Conservation (phyloP, 2,888 invertebrate species). For the Thumatha senex region DNA sequence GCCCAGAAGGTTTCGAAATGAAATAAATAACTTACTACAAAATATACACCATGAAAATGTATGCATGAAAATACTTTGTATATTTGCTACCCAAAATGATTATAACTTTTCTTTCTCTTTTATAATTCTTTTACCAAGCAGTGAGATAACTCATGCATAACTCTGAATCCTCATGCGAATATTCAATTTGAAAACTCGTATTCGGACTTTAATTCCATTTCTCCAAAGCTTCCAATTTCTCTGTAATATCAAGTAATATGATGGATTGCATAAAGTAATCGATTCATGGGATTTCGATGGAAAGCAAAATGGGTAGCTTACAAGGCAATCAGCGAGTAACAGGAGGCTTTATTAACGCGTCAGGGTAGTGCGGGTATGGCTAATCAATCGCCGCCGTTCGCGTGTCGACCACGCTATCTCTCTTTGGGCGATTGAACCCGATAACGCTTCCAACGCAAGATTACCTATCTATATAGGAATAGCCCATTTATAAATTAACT, state of each 20-base stretch:
- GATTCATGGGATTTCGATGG: slow-evolving; percentile 60
- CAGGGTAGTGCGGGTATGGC: slow-evolving; percentile 73
- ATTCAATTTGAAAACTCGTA: slow-evolving; percentile 37
- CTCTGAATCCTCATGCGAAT: slow-evolving; percentile 24
- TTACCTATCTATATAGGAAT: slow-evolving; percentile 76
- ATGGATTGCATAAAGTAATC: slow-evolving; percentile 65
- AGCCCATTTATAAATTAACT: slow-evolving; percentile 80
- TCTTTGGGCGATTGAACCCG: slow-evolving; percentile 78
- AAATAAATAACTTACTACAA: too few species aligned
- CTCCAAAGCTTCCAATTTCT: slow-evolving; percentile 33
- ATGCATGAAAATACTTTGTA: neutral
- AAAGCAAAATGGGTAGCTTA: slow-evolving; percentile 71
- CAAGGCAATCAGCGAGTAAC: slow-evolving; percentile 74
- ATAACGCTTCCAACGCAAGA: slow-evolving; percentile 75
- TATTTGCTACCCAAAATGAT: slow-evolving; percentile 8
- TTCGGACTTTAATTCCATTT: slow-evolving; percentile 34
- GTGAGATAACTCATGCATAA: slow-evolving; percentile 13
- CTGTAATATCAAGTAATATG: slow-evolving; percentile 59
- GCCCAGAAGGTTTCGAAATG: too few species aligned
- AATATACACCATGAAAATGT: neutral
- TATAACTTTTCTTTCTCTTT: slow-evolving; percentile 22
- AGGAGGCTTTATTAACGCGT: slow-evolving; percentile 79
- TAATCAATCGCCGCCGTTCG: slow-evolving; percentile 80
- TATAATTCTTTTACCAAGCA: slow-evolving; percentile 16
- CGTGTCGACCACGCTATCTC: slow-evolving; percentile 81